Percentiles rank a stretch among this genome's conserved stretches.
Evolutionary conservation across 2,888 invertebrate genomes (phyloP).

Genomic region (Xylota segnis): DNA sequence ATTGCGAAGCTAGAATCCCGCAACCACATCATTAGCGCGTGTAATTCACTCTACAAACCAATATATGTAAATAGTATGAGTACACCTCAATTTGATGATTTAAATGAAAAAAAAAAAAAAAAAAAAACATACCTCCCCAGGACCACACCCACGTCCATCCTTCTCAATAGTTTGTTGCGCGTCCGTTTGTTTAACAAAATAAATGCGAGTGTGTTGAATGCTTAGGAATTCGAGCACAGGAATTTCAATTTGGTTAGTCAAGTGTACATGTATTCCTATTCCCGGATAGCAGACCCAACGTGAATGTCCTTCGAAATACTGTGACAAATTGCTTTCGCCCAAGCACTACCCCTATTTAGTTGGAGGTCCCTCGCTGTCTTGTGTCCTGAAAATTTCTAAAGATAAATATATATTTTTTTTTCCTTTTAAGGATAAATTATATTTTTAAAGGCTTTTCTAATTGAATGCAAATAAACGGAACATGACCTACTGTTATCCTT

Average conservation of each 20-base stretch:
- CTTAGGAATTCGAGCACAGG: conserved; percentile 54
- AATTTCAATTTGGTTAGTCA: conserved; percentile 64
- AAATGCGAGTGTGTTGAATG: conserved; percentile 43
- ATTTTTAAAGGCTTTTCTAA: conserved; percentile 52
- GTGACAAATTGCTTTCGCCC: conserved; percentile 57
- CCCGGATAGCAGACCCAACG: neutral
- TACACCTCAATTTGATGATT: conserved; percentile 17
- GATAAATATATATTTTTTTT: neutral
- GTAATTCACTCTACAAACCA: conserved; percentile 16
- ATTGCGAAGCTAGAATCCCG: neutral
- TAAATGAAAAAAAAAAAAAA: neutral
- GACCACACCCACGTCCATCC: neutral
- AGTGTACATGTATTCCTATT: conserved; percentile 19
- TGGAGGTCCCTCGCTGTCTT: neutral
- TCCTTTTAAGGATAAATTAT: conserved; percentile 31
- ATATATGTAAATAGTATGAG: neutral
- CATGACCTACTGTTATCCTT: conserved; percentile 54
- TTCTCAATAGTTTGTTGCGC: conserved; percentile 5
- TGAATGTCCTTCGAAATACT: conserved; percentile 52
- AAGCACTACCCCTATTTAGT: conserved; percentile 9
- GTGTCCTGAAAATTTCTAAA: neutral
- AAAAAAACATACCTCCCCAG: neutral
- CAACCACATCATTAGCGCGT: conserved; percentile 49
- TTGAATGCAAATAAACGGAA: conserved; percentile 63
- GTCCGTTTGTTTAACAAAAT: conserved; percentile 33